Evolutionary conservation across 2,888 invertebrate species (phyloP).

Genomic region (Colletes collaris): DNA sequence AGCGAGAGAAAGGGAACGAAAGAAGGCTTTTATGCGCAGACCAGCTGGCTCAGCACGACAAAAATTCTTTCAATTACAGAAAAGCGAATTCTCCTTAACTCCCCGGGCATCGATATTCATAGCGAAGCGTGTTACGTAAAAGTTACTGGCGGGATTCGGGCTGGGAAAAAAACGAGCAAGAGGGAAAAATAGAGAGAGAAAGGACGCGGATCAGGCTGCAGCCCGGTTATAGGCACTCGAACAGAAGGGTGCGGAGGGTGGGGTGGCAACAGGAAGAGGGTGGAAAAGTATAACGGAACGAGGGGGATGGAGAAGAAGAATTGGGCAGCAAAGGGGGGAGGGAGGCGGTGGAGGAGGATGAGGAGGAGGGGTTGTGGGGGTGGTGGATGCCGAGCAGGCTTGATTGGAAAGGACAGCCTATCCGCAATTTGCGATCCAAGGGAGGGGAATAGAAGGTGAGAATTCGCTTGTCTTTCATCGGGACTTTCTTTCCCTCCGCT

Average conservation of each 20-base stretch:
- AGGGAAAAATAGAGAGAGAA: conserved; percentile 27
- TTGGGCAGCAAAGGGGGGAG: conserved; percentile 54
- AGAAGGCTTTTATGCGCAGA: conserved; percentile 71
- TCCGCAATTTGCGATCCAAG: conserved; percentile 76
- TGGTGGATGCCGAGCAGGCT: conserved; percentile 54
- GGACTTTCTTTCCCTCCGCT: conserved; percentile 56
- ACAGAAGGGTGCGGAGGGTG: conserved; percentile 40
- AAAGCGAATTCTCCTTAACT: conserved; percentile 72
- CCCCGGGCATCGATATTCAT: conserved; percentile 77
- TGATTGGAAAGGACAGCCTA: conserved; percentile 80
- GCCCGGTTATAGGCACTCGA: conserved; percentile 63
- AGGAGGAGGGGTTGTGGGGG: conserved; percentile 46
- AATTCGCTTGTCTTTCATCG: conserved; percentile 76
- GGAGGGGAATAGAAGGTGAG: conserved; percentile 70
- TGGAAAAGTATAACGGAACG: conserved; percentile 69
- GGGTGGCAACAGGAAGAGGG: conserved; percentile 54
- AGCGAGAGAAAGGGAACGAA: conserved; percentile 13
- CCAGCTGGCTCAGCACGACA: conserved; percentile 74
- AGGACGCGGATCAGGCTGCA: conserved; percentile 67
- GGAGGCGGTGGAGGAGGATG: conserved; percentile 62
- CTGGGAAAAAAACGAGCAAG: conserved; percentile 11
- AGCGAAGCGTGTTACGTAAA: conserved; percentile 75
- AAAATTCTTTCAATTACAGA: conserved; percentile 79
- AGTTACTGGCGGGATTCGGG: conserved; percentile 64
- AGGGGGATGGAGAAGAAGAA: conserved; percentile 66